Percentiles rank a stretch among this genome's conserved stretches.
Evolutionary conservation across 2,888 invertebrate genomes (phyloP).

Genomic region (Lottia gigantea): DNA sequence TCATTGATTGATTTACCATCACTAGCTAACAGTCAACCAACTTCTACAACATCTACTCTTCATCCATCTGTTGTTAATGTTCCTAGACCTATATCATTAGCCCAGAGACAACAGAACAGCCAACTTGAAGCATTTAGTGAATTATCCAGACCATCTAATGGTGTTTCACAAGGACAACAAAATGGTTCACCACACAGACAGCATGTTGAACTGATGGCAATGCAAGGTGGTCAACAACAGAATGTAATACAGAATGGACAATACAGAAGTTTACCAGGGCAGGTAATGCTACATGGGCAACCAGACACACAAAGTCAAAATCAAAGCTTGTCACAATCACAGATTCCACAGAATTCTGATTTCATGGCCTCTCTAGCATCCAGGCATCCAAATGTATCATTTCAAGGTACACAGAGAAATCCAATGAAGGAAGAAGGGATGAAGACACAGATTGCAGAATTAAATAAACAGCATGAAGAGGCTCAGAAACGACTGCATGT

Average conservation of each 20-base stretch:
- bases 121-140: not conserved
- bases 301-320: not conserved
- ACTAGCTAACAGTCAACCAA: conserved; percentile 29
- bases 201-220: too few species aligned
- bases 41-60: conserved; percentile 19
- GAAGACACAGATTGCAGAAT: conserved; percentile 54
- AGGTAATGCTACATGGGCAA: not conserved
- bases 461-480: conserved; percentile 60
- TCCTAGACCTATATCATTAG: conserved; percentile 52
- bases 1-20: conserved; percentile 39
- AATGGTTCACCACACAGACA: too few species aligned
- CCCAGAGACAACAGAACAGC: conserved; percentile 43
- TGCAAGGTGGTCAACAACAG: not conserved
- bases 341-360: too few species aligned
- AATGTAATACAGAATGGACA: not conserved
- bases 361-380: not conserved
- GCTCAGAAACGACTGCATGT: conserved; percentile 52
- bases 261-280: not conserved
- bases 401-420: conserved; percentile 16
- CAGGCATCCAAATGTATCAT: not conserved
- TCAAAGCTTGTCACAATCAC: not conserved
- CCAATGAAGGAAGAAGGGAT: conserved; percentile 35
- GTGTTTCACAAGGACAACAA: not conserved
- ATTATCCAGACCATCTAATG: not conserved
- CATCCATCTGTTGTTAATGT: conserved; percentile 38